Percentiles rank a stretch among this genome's conserved stretches.
These are phyloP conservation scores for Eurypyga helias DNA, from an alignment of 2,113 vertebrate species.

Conservation along the genomic window DNA sequence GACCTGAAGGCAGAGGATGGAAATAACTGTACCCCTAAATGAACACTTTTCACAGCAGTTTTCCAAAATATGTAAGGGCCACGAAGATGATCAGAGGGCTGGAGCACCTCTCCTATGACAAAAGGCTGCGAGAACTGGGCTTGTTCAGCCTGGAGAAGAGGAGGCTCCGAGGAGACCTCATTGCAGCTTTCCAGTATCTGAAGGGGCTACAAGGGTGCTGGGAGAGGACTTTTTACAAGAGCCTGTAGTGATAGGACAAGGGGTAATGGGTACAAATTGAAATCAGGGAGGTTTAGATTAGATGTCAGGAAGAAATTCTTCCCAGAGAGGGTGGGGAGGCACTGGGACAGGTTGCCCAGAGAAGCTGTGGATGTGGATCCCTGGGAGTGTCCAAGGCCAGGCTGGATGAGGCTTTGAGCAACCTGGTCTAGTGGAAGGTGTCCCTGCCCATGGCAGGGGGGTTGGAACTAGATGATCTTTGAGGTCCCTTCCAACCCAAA, in stretches of 20 bases:
- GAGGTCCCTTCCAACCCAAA: no score
- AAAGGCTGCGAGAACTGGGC: not conserved
- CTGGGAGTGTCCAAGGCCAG: no score
- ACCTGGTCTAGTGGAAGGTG: no score
- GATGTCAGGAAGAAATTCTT: rapidly evolving
- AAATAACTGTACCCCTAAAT: not conserved
- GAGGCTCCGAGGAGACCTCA: not conserved
- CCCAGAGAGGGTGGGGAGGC: not conserved
- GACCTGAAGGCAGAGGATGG: not conserved
- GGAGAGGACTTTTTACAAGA: no score
- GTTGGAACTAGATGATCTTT: no score
- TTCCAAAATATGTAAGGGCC: not conserved
- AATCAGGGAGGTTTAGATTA: not conserved
- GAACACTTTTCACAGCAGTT: not conserved
- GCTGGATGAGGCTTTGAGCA: no score
- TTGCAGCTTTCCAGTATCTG: not conserved
- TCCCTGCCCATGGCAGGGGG: no score
- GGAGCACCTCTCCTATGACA: not conserved
- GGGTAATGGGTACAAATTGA: not conserved
- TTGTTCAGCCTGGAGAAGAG: rapidly evolving
- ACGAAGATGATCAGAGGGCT: rapidly evolving
- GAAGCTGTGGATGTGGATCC: not conserved
- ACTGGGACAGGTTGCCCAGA: not conserved
- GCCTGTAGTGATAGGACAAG: not conserved
- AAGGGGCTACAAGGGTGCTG: no score